A percentile compares a stretch with the other conserved stretches of the same genome.
Conservation (phyloP, 2,113 vertebrate genomes). For the Lates calcarifer region DNA sequence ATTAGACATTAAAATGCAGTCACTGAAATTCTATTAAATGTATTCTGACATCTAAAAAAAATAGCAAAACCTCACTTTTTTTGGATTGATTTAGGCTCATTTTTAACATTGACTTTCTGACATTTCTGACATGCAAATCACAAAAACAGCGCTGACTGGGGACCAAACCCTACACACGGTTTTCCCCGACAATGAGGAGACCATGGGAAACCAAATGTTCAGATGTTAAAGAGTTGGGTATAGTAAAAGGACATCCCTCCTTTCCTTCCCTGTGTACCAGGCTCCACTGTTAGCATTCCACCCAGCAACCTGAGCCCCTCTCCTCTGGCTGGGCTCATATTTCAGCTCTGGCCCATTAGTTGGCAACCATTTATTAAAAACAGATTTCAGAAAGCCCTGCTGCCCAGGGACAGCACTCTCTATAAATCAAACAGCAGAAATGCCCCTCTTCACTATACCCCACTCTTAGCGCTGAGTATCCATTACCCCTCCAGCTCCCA, state of each 20-base stretch:
- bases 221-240: constrained; percentile 42
- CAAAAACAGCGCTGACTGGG: not conserved
- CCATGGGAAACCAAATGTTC: constrained; percentile 16
- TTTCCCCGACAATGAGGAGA: constrained; percentile 28
- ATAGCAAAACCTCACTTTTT: too few relatives aligned
- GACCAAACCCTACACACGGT: not conserved
- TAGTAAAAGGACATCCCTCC: constrained; percentile 44
- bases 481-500: constrained; percentile 49
- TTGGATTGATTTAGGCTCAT: too few relatives aligned
- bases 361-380: constrained; percentile 84
- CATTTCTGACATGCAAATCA: not conserved
- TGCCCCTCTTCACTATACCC: constrained; percentile 53
- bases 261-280: constrained; percentile 54
- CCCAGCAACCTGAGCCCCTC: constrained; percentile 79
- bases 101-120: not conserved
- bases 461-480: constrained; percentile 37
- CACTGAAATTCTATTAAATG: not conserved
- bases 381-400: constrained; percentile 79
- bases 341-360: constrained; percentile 84
- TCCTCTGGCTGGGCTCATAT: constrained; percentile 78
- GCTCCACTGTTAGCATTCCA: constrained; percentile 84
- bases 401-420: constrained; percentile 59
- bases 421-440: constrained; percentile 74
- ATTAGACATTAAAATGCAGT: not conserved
- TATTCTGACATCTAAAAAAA: too few relatives aligned